Conservation (phyloP, 2,797 vertebrate genomes). For the Propithecus perrieri region DNA sequence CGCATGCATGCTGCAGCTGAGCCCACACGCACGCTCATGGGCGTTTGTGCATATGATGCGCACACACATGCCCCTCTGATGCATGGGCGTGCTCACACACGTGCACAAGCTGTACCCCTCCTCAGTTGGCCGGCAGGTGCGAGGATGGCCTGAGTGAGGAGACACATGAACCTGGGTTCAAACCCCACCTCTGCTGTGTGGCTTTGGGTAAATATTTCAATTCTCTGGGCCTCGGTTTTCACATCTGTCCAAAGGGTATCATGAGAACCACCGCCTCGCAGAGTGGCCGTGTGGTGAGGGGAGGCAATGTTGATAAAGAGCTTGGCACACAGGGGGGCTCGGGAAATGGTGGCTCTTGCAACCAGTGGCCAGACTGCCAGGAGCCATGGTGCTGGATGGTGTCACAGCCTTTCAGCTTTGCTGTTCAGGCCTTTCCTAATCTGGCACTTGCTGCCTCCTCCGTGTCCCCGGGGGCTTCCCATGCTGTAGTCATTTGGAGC, state of each 20-base stretch:
- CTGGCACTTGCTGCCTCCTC: too few relatives aligned
- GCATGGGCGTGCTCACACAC: fast-evolving
- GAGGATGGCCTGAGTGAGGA: background rate
- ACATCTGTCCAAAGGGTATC: background rate
- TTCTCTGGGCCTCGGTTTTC: background rate
- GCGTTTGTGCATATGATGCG: fast-evolving
- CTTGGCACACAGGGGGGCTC: fast-evolving
- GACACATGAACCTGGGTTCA: background rate
- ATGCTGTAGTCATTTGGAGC: background rate
- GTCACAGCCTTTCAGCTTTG: background rate
- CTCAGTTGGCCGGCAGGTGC: background rate
- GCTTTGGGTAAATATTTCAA: background rate
- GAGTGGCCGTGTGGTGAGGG: too few relatives aligned
- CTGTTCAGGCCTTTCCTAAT: background rate
- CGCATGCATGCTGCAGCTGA: too few relatives aligned
- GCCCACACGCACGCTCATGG: background rate
- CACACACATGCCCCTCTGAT: background rate
- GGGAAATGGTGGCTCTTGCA: background rate
- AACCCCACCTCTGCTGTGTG: background rate
- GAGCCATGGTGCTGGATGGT: background rate
- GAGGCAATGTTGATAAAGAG: background rate
- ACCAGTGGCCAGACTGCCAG: background rate
- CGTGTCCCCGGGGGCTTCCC: fast-evolving
- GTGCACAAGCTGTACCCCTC: background rate
- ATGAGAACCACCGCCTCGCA: background rate